Evolutionary conservation across 2,113 vertebrate genomes (phyloP).

Genomic region (Phasianus colchicus): DNA sequence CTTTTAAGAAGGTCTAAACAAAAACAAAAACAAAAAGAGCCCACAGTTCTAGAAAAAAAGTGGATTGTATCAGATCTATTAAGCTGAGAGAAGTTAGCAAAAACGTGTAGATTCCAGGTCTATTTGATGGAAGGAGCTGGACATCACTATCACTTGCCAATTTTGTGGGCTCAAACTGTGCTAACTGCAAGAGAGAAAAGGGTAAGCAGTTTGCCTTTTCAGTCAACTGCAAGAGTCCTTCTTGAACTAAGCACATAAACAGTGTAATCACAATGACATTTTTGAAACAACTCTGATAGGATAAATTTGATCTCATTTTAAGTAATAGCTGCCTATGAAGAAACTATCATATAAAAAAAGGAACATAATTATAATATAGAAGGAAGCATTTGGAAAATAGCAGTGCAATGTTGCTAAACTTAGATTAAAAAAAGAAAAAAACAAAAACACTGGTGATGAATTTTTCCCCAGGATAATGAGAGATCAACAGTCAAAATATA

Average conservation of each 20-base stretch:
- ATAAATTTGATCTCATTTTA: neutral
- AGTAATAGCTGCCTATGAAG: neutral
- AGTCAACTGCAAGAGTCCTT: neutral
- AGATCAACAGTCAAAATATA: neutral
- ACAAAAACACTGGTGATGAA: neutral
- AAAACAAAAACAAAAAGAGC: too few relatives aligned
- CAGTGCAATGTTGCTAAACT: neutral
- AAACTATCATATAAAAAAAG: neutral
- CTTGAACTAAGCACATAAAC: neutral
- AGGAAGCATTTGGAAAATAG: neutral
- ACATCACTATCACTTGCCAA: too few relatives aligned
- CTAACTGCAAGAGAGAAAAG: neutral
- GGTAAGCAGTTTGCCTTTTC: neutral
- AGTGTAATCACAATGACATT: neutral
- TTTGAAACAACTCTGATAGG: neutral
- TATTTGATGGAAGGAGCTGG: neutral
- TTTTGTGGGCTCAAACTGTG: neutral
- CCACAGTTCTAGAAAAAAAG: neutral
- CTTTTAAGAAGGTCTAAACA: neutral
- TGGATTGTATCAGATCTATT: neutral
- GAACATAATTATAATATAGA: neutral
- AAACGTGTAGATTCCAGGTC: neutral
- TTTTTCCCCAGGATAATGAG: neutral
- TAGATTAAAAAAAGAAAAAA: neutral
- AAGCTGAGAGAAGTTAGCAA: neutral